These are phyloP conservation scores for Calypte anna DNA, from an alignment of 2,113 vertebrate genomes.

Conservation along the genomic window DNA sequence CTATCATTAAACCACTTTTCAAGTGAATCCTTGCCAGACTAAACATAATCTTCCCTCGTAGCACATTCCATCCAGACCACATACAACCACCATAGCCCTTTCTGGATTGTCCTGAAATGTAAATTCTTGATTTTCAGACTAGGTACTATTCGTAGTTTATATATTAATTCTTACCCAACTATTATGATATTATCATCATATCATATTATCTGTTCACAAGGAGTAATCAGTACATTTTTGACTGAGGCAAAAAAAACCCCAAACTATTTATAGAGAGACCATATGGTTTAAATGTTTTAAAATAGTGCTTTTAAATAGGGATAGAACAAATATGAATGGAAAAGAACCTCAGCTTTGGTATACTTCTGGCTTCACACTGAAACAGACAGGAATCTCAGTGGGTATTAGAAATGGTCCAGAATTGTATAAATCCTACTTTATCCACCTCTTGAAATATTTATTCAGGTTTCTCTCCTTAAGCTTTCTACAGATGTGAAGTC, in stretches of 20 bases:
- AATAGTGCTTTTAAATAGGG: constrained; percentile 22
- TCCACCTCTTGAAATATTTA: constrained; percentile 61
- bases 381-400: constrained; percentile 37
- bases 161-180: constrained; percentile 3
- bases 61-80: constrained; percentile 51
- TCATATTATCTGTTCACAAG: constrained; percentile 18
- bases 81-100: constrained; percentile 12
- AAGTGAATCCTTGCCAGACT: constrained; percentile 68
- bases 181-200: not conserved
- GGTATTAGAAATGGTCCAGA: constrained; percentile 60
- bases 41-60: constrained; percentile 44
- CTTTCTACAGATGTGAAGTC: constrained; percentile 62
- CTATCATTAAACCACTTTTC: constrained; percentile 58
- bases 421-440: constrained; percentile 66
- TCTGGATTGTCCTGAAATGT: constrained; percentile 23
- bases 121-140: constrained; percentile 8
- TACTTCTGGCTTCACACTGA: constrained; percentile 53
- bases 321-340: constrained; percentile 20
- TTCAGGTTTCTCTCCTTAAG: constrained; percentile 55
- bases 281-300: constrained; percentile 51
- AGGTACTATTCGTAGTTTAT: constrained; percentile 8
- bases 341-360: constrained; percentile 31
- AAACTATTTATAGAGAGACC: not conserved
- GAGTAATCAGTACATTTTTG: not conserved
- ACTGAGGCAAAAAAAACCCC: constrained; percentile 7